Base-by-base conservation (phyloP, 1,140 invertebrate genomes). In the Condylostylus longicornis region DNA sequence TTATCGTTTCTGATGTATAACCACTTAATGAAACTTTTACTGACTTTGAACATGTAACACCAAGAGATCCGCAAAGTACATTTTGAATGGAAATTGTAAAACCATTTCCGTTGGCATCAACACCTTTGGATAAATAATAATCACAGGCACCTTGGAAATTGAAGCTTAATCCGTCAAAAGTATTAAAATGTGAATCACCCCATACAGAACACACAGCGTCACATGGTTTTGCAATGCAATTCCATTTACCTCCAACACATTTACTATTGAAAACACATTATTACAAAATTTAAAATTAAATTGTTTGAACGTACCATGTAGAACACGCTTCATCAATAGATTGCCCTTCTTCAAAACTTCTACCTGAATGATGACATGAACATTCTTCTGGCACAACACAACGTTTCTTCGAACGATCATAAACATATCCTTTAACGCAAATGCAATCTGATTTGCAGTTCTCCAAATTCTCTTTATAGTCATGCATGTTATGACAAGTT, bases 81-180 rank as follows among this genome's bases (percentile, higher is more conserved):
- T 61, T 61, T 63, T 79, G 76, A 43, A 82, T 76, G 8, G 75
- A 71, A 2, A 84, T 65, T 23, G 71, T 68, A 50, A 83, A 86
- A 1, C 65, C 67, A 42, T 82, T 76, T 15, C 69, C 62, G 19
- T 60, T 62, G 15, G 58, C 66, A 28, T 71, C 49, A 2, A 47
- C 61, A 12, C 79, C 81, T 58, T 87, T 85, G 2, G 76, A 75
- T 6, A 91, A 60, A 10, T 89, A 68, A 50, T 91, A 91, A 40
- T 84, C 78, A 53, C 88, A 94, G 30, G 77, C 70, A 20, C 87
- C 84, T 58, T 90, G 82, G 59, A 90, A 91, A 51, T 89, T 81
- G 53, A 73, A 91, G 6, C 71, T 63, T n/a, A 70, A 71, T 0
- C 77, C 79, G 61, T 91, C 88, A 51, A 86, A 93, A 1, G 82